Evolutionary conservation across 2,888 invertebrate genomes (phyloP).

Genomic region (Pycnomerus fuliginosus): DNA sequence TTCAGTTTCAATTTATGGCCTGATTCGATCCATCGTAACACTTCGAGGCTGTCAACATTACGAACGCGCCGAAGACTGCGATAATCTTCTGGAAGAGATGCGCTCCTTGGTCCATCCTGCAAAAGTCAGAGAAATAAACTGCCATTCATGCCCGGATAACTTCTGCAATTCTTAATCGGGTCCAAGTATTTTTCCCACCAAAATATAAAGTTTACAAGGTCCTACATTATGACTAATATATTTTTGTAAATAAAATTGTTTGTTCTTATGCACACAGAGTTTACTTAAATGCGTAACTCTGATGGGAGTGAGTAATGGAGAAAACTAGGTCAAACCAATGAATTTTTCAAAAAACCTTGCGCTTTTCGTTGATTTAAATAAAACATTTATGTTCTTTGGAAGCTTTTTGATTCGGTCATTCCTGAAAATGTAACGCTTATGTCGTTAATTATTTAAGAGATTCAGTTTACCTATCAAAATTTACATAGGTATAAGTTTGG

Average conservation of each 20-base stretch:
- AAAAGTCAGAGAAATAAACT: slow-evolving; percentile 16
- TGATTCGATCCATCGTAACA: slow-evolving; percentile 18
- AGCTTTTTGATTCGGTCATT: too few relatives aligned
- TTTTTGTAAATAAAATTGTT: slow-evolving; percentile 9
- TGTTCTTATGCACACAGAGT: slow-evolving; percentile 5
- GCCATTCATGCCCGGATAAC: slow-evolving; percentile 17
- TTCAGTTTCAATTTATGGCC: slow-evolving; percentile 19
- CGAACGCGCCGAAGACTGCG: slow-evolving; percentile 12
- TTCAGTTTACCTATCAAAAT: too few relatives aligned
- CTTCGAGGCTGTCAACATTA: slow-evolving; percentile 17
- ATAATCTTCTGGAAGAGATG: slow-evolving; percentile 13
- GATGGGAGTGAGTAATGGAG: too few relatives aligned
- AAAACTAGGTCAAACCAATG: too few relatives aligned
- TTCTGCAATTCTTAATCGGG: slow-evolving; percentile 21
- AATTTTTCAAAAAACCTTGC: too few relatives aligned
- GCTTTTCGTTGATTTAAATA: too few relatives aligned
- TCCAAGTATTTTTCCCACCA: not conserved
- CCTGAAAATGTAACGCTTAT: too few relatives aligned
- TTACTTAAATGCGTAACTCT: too few relatives aligned
- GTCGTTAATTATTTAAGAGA: too few relatives aligned
- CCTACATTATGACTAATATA: slow-evolving; percentile 11
- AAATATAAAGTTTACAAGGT: slow-evolving; percentile 4
- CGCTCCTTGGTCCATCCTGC: slow-evolving; percentile 18
- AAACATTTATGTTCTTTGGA: too few relatives aligned
- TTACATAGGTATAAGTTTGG: too few relatives aligned